Evolutionary conservation across 2,888 invertebrate species (phyloP).

Genomic region (Epinotia bilunana): DNA sequence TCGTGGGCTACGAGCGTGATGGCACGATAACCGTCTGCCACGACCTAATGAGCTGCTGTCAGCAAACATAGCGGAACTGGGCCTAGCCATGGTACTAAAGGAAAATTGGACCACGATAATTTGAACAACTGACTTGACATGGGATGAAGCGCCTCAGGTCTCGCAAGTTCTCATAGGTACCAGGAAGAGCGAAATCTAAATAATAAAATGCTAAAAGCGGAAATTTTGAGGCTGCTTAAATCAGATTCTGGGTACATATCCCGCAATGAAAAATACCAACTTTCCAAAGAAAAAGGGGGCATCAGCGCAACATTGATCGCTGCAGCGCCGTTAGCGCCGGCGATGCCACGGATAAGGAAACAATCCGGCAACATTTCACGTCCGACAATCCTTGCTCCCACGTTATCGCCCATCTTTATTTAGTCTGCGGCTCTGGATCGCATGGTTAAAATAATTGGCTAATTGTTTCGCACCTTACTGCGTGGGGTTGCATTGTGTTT

Average conservation of each 20-base stretch:
- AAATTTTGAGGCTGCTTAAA: neutral
- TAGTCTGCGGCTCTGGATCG: constrained; percentile 34
- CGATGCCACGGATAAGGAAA: constrained; percentile 42
- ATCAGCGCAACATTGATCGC: constrained; percentile 19
- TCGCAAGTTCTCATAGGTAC: neutral
- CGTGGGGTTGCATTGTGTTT: constrained; percentile 23
- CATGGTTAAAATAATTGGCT: constrained; percentile 41
- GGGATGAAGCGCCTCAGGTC: neutral
- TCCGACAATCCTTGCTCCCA: constrained; percentile 44
- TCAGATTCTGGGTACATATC: neutral
- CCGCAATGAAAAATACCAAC: neutral
- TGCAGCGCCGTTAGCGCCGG: constrained; percentile 32
- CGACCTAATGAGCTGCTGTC: constrained; percentile 52
- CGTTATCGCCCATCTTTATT: constrained; percentile 41
- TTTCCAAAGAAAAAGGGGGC: constrained; percentile 22
- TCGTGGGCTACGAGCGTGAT: constrained; percentile 57
- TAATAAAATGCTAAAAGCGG: neutral
- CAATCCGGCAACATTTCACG: constrained; percentile 44
- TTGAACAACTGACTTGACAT: neutral
- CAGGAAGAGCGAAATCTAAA: neutral
- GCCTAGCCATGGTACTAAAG: neutral
- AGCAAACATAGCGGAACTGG: constrained; percentile 38
- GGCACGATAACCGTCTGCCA: constrained; percentile 57
- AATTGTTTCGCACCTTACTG: constrained; percentile 40
- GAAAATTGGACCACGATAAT: neutral